Conservation (phyloP, 2,797 vertebrate genomes). For the Merluccius polli region DNA sequence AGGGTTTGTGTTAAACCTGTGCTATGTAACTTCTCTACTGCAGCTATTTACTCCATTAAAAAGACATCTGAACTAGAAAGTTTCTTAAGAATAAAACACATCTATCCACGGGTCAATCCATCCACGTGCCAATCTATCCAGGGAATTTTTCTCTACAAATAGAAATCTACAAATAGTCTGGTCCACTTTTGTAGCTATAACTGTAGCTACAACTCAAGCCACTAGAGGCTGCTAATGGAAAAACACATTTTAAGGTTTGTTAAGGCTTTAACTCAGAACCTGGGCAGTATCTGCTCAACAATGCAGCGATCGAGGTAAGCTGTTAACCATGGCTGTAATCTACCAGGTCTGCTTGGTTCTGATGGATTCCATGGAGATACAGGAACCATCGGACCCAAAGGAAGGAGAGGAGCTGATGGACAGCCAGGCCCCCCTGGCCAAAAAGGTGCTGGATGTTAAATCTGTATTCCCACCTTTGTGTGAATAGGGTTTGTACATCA, state of each 20-base stretch:
- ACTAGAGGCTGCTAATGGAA: no score
- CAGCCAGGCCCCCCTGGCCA: constrained; percentile 40
- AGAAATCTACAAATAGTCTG: no score
- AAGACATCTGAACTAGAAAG: not conserved
- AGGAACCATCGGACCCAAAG: constrained; percentile 56
- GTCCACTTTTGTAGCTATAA: no score
- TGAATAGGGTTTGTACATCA: no score
- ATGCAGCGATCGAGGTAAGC: not conserved
- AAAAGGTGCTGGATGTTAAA: constrained; percentile 43
- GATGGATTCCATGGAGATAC: constrained; percentile 41
- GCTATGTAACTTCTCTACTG: not conserved
- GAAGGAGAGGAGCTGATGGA: constrained; percentile 43
- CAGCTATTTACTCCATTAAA: not conserved
- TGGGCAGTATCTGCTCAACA: not conserved
- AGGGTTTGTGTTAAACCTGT: not conserved
- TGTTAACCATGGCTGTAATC: not conserved
- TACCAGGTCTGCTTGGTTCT: constrained; percentile 50
- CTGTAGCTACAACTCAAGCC: no score
- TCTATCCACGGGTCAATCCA: not conserved
- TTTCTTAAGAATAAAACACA: no score
- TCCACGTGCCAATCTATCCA: not conserved
- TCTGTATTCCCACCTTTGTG: not conserved
- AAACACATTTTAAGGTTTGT: no score
- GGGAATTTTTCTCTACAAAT: not conserved
- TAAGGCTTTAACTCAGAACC: no score